Evolutionary conservation across 1,140 invertebrate species (phyloP).

Genomic region (Protaetia brevitarsis): DNA sequence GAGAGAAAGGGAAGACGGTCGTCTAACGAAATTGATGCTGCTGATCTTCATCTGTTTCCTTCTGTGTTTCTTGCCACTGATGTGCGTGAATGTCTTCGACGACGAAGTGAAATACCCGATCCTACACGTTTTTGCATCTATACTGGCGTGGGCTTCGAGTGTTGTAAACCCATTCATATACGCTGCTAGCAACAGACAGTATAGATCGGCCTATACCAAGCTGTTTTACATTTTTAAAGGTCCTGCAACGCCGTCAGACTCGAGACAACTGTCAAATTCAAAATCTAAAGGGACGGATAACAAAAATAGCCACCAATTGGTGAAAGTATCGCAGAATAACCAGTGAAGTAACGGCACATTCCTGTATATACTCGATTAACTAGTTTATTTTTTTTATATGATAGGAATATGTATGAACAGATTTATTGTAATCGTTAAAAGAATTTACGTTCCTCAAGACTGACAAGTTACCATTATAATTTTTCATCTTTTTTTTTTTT

Average conservation of each 20-base stretch:
- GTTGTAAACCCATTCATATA: slow-evolving; percentile 87
- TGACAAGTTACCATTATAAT: neutral
- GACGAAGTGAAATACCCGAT: slow-evolving; percentile 68
- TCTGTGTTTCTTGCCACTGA: slow-evolving; percentile 78
- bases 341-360: too few relatives aligned
- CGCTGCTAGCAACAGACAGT: slow-evolving; percentile 79
- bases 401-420: too few relatives aligned
- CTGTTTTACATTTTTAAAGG: slow-evolving; percentile 51
- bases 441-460: neutral
- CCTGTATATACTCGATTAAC: too few relatives aligned
- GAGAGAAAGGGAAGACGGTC: slow-evolving; percentile 66
- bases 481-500: too few relatives aligned
- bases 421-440: neutral
- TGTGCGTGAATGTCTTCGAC: slow-evolving; percentile 81
- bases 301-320: neutral
- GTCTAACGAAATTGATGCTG: slow-evolving; percentile 79
- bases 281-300: neutral
- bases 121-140: slow-evolving; percentile 75
- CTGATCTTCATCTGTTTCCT: slow-evolving; percentile 83
- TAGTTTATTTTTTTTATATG: too few relatives aligned
- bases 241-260: slow-evolving; percentile 36
- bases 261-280: slow-evolving; percentile 32
- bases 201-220: slow-evolving; percentile 71
- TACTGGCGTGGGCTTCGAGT: slow-evolving; percentile 81
- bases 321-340: neutral